Evolutionary conservation across 2,888 invertebrate genomes (phyloP), one percentile per base, ranked within the genome.

Genomic region (Diaphora mendica): DNA sequence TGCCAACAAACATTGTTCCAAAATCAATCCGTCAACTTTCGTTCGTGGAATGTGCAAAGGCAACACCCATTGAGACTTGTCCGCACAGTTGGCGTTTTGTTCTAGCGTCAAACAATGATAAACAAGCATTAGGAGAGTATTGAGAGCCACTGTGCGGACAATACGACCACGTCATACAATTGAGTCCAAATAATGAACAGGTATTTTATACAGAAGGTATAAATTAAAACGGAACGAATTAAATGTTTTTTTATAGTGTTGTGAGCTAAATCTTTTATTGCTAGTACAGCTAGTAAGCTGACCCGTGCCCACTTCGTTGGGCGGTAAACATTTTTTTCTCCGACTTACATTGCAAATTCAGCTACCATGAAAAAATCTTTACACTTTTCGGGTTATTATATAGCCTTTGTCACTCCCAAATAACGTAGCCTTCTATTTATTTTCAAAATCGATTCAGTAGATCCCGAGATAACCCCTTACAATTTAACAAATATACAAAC

Each of bases 121-220:
- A 91, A 91, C 90, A 91, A 79, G 88, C 88, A 91, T 92, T 91
- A 92, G 85, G 83, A 79, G 77, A 74, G 87, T 87, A 90, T 91
- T 90, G 85, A 89, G 80, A 76, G 91, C 91, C 92, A 92, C 93
- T 90, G 91, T 91, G 89, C 84, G 91, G 90, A 92, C 93, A 92
- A 92, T 92, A 84, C 86, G 85, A 85, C 87, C 86, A 85, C 83
- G 77, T 72, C 74, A 74, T 64, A 86, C 85, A 80, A 85, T 86
- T 75, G 72, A 51, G 64, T 72, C 11, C 48, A 73, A 66, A 79
- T 80, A 74, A 85, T 77, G 71, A 81, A 67, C 64, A 65, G 23
- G 17, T 33, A 23, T 55, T 66, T 3, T 68, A 42, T 64, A 70
- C 64, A 70, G 70, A 48, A 9, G 44, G 48, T 59, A 42, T 30